A percentile compares a stretch with the other conserved stretches of the same genome.
Conservation (phyloP, 1,140 invertebrate species). For the Cephus cinctus region DNA sequence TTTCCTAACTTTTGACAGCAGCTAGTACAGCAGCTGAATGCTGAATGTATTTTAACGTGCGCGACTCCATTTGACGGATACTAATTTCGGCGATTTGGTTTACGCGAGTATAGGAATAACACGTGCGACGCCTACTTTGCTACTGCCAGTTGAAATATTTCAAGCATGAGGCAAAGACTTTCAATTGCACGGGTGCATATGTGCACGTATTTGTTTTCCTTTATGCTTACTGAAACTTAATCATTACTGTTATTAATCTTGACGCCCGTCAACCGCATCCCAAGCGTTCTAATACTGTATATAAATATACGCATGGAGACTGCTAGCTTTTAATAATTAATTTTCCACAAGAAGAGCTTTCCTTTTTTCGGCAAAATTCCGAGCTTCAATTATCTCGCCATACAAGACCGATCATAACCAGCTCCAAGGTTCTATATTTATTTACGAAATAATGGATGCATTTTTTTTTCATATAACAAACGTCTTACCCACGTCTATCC, state of each 20-base stretch:
- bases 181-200: neutral
- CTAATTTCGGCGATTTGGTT: too few species aligned
- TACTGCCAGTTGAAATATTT: too few species aligned
- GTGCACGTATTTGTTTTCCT: neutral
- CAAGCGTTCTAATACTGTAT: neutral
- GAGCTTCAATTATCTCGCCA: too few species aligned
- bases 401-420: too few species aligned
- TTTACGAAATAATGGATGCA: too few species aligned
- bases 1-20: conserved; percentile 26
- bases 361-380: too few species aligned
- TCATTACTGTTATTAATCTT: neutral
- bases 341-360: neutral
- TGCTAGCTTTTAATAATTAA: neutral
- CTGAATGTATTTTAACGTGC: conserved; percentile 3
- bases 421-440: too few species aligned
- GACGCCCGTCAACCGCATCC: neutral
- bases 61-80: neutral
- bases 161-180: neutral
- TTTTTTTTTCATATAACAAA: too few species aligned
- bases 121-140: too few species aligned
- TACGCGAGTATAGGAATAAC: too few species aligned
- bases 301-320: neutral
- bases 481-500: too few species aligned
- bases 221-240: neutral
- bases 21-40: conserved; percentile 18